Evolutionary conservation across 2,888 invertebrate species (phyloP).

Genomic region (Trachelus tabidus): DNA sequence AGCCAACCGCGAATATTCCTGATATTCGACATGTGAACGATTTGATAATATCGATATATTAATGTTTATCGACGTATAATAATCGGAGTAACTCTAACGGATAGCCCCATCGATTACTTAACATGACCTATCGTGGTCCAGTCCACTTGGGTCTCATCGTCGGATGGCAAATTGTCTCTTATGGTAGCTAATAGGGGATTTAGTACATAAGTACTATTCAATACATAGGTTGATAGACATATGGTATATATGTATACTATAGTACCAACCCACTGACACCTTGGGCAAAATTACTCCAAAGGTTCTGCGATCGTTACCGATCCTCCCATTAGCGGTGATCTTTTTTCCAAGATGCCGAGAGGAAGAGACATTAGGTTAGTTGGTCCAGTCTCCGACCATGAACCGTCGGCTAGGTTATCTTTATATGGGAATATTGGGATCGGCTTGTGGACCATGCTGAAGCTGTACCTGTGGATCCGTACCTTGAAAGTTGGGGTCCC

Average conservation of each 20-base stretch:
- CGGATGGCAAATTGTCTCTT: background rate
- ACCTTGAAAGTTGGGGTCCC: slow-evolving; percentile 62
- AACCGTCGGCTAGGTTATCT: background rate
- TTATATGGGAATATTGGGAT: slow-evolving; percentile 33
- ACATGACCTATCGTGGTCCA: background rate
- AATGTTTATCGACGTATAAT: background rate
- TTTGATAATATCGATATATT: background rate
- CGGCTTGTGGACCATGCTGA: slow-evolving; percentile 35
- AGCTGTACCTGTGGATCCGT: slow-evolving; percentile 61
- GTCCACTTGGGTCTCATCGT: background rate
- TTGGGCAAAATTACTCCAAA: background rate
- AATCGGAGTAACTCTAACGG: background rate
- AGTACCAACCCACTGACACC: background rate
- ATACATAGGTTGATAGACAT: background rate
- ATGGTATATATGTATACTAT: background rate
- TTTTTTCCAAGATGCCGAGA: background rate
- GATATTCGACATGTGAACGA: background rate
- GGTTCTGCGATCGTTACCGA: background rate
- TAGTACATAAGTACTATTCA: background rate
- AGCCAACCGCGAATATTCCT: background rate
- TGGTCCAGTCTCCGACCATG: background rate
- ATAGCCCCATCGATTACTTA: background rate
- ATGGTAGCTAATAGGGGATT: background rate
- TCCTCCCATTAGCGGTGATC: background rate
- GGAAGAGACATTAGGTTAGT: background rate